Base-by-base conservation (phyloP, 2,113 vertebrate genomes). In the Calyptommatus sinebrachiatus region DNA sequence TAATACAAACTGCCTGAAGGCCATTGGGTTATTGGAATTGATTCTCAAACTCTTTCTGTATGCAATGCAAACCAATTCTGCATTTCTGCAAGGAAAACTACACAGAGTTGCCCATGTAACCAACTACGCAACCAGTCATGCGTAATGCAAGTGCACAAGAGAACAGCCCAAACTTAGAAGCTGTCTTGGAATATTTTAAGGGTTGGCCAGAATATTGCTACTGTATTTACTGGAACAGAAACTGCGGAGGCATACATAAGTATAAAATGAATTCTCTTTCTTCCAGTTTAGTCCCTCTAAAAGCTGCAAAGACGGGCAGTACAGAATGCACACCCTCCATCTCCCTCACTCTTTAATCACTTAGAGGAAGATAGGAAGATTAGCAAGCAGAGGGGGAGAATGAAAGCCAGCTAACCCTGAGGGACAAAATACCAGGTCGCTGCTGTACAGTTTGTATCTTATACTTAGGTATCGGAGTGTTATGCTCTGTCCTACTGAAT, bases 281-380 rank as follows among this genome's bases (percentile, higher is more conserved):
- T 73, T 83, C 86, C 84, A 67, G 84, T 78, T 85, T 79, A 84
- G 81, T 71, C 84, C 81, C 80, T 76, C 83, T 73, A 90, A 83
- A 85, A 91, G 86, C 91, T 91, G 87, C 86, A 89, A 88, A 91
- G 85, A 70, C 86, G 80, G 86, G 85, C 72, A 90, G 82, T 73
- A 90, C 78, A 80, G 78, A 88, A 79, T 22, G 53, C 46, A n/a
- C 45, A 73, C 82, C n/a, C 16, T 22, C 12, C 9, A 22, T 22
- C 35, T 70, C 67, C n/a, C 26, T 29, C 71, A 14, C 71, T 69
- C 35, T 62, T 71, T 92, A 92, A 93, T 93, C 90, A 90, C 89
- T 92, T 89, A 88, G 79, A 90, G 84, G 81, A 91, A 92, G 87
- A 92, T 92, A 92, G 92, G 90, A 93, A 89, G 92, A 93, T 93